These are phyloP conservation scores for Australoheros scitulus DNA, from an alignment of 2,113 vertebrate species.

Conservation along the genomic window DNA sequence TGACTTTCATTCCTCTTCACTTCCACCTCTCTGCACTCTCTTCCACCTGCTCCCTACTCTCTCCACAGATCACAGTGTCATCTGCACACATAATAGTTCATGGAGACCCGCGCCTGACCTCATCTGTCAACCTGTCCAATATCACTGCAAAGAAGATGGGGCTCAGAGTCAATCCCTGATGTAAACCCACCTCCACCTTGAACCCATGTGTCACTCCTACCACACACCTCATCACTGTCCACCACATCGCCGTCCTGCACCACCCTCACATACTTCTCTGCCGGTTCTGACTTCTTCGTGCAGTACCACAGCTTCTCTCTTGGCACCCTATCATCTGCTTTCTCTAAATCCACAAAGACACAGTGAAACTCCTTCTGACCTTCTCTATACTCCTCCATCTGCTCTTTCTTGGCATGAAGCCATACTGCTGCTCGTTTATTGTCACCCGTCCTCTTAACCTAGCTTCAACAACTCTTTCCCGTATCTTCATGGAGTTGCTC, in stretches of 20 bases:
- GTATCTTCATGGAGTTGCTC: not conserved
- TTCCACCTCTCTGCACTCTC: not conserved
- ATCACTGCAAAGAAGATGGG: not conserved
- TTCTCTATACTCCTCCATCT: not conserved
- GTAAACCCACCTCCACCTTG: not conserved
- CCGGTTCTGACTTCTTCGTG: not conserved
- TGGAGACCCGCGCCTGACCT: rapidly evolving
- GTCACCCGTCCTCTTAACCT: not conserved
- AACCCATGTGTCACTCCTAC: not conserved
- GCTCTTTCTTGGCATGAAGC: not conserved
- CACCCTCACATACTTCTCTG: not conserved
- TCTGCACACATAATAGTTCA: not conserved
- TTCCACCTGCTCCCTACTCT: not conserved
- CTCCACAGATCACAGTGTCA: not conserved
- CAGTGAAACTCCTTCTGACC: rapidly evolving
- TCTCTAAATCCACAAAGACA: not conserved
- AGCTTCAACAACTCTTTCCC: not conserved
- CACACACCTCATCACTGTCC: not conserved
- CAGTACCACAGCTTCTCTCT: not conserved
- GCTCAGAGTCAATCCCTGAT: not conserved
- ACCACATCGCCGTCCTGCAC: not conserved
- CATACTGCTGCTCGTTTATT: not conserved
- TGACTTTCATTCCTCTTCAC: not conserved
- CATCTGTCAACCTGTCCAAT: not conserved
- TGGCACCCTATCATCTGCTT: not conserved